A percentile compares a stretch with the other conserved stretches of the same genome.
Conservation (phyloP, 2,888 invertebrate genomes). For the Pseudococcus longispinus region DNA sequence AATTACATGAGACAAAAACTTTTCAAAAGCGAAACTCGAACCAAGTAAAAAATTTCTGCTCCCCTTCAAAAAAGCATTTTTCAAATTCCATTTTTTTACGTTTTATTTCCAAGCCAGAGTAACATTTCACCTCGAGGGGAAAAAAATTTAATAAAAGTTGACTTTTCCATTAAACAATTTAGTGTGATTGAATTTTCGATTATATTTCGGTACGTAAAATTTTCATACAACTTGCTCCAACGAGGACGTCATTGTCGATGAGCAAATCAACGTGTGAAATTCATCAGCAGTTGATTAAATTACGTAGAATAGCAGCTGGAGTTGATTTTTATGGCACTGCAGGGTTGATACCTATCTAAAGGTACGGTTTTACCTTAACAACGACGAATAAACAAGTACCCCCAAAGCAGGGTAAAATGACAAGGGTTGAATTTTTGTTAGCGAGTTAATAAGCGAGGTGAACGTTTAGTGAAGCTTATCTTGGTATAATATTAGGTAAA, state of each 20-base stretch:
- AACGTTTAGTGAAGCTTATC: background rate
- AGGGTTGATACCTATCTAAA: background rate
- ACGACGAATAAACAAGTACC: background rate
- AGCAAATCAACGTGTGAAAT: constrained; percentile 4
- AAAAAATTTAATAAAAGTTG: background rate
- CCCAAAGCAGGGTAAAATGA: background rate
- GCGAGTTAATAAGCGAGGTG: background rate
- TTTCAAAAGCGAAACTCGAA: background rate
- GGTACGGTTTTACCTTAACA: background rate
- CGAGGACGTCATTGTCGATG: background rate
- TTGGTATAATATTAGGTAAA: background rate
- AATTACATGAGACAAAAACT: background rate
- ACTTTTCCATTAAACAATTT: background rate
- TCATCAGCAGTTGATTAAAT: constrained; percentile 4
- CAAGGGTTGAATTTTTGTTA: background rate
- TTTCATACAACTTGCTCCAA: background rate
- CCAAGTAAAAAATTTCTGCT: background rate
- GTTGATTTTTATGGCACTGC: background rate
- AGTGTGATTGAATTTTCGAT: background rate
- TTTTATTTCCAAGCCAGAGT: background rate
- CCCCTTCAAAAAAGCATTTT: background rate
- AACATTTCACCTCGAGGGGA: background rate
- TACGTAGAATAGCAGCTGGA: background rate
- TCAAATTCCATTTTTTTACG: background rate
- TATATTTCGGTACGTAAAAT: background rate